phyloP scores from a whole-genome alignment of 2,888 invertebrate species.

The Notodonta ziczac region DNA sequence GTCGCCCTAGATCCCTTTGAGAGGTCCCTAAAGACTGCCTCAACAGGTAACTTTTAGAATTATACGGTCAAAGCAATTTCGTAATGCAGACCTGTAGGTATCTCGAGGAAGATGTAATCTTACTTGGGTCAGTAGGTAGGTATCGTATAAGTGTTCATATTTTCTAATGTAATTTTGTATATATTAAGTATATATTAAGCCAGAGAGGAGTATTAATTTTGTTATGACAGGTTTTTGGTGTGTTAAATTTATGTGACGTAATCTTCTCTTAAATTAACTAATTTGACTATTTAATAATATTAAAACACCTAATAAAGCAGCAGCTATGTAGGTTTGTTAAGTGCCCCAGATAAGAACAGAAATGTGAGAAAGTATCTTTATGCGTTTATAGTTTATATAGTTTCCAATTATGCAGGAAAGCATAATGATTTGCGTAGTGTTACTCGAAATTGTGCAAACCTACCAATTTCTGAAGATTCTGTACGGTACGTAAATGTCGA shows the following conservation, averaged over 20 bases:
- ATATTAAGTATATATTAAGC: background rate
- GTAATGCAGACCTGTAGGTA: constrained; percentile 56
- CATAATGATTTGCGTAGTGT: constrained; percentile 3
- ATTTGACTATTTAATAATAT: too few species aligned
- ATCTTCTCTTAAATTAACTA: too few species aligned
- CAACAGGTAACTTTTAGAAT: constrained; percentile 76
- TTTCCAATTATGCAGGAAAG: too few species aligned
- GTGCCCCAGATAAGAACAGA: too few species aligned
- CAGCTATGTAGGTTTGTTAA: too few species aligned
- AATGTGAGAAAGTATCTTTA: too few species aligned
- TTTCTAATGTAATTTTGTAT: background rate
- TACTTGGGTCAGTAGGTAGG: constrained; percentile 39
- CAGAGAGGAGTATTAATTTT: background rate
- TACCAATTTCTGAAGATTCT: constrained; percentile 26
- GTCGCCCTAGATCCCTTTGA: constrained; percentile 66
- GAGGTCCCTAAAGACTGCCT: constrained; percentile 53
- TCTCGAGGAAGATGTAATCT: constrained; percentile 52
- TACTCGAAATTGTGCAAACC: constrained; percentile 11
- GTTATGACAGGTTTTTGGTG: background rate
- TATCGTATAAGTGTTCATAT: background rate
- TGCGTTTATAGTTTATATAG: too few species aligned
- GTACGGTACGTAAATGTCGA: constrained; percentile 51
- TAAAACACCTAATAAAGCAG: too few species aligned
- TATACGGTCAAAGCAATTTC: constrained; percentile 73
- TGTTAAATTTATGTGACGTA: too few species aligned